Conservation (phyloP, 2,113 vertebrate genomes). For the Machaerirhynchus nigripectus region DNA sequence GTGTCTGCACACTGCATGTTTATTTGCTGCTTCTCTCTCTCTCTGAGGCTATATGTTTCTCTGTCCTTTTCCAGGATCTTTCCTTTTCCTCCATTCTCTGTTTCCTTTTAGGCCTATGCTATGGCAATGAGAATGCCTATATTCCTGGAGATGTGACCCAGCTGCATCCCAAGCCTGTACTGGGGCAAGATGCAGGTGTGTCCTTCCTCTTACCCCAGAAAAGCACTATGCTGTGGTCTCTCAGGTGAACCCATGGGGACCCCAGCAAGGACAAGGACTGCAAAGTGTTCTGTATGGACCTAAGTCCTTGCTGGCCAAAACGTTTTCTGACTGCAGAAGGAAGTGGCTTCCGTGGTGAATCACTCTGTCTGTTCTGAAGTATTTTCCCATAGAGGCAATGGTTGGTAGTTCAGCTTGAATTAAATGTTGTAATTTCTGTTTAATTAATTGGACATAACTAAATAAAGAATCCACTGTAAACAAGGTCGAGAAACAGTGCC, state of each 20-base stretch:
- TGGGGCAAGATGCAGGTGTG: neutral
- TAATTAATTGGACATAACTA: neutral
- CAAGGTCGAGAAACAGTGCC: neutral
- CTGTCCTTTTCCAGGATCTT: neutral
- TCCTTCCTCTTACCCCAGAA: neutral
- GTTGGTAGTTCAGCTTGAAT: neutral
- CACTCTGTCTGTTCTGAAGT: neutral
- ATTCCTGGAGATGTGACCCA: neutral
- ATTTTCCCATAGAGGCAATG: neutral
- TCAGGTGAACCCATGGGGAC: neutral
- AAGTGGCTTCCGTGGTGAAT: neutral
- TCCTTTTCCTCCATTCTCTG: neutral
- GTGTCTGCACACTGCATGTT: neutral
- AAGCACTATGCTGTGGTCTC: neutral
- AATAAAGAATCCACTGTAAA: neutral
- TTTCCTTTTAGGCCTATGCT: neutral
- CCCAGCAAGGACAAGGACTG: neutral
- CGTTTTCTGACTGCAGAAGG: neutral
- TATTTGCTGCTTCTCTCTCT: neutral
- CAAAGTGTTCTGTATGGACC: fast-evolving
- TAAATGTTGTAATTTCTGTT: neutral
- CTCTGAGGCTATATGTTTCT: neutral
- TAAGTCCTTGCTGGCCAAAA: neutral
- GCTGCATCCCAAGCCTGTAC: neutral
- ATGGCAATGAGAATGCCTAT: neutral